Evolutionary conservation across 23 tunicate species (phyloP).

Genomic region (Styela clava): DNA sequence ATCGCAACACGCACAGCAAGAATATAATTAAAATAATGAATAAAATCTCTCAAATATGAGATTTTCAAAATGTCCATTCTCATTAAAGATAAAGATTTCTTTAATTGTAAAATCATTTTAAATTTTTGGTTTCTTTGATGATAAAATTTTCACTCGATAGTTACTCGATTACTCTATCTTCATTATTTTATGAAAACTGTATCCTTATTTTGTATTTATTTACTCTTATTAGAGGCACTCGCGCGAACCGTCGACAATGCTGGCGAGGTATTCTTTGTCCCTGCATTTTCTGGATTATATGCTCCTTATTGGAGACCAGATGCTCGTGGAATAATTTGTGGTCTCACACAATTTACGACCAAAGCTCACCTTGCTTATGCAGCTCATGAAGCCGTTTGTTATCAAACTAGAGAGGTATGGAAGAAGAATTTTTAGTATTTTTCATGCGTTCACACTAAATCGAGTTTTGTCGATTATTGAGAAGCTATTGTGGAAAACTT

Average conservation of each 20-base stretch:
- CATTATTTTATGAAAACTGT: too few species aligned
- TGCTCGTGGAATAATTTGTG: conserved; percentile 93
- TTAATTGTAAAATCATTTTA: not conserved
- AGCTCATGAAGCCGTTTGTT: conserved; percentile 94
- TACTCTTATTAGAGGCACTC: conserved; percentile 74
- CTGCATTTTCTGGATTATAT: conserved; percentile 91
- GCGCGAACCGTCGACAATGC: conserved; percentile 53
- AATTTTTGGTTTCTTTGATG: not conserved
- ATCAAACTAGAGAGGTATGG: conserved; percentile 85
- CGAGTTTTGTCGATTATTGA: too few species aligned
- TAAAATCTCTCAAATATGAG: not conserved
- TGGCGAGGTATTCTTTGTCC: conserved; percentile 88
- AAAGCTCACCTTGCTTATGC: conserved; percentile 91
- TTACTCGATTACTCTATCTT: too few species aligned
- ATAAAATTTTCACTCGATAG: not conserved
- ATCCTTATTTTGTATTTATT: too few species aligned
- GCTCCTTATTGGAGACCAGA: conserved; percentile 95
- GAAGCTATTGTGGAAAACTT: too few species aligned
- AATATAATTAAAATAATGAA: not conserved
- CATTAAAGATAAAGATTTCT: not conserved
- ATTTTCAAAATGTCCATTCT: not conserved
- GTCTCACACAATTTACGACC: conserved; percentile 91
- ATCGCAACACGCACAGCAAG: not conserved
- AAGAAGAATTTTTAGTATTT: not conserved
- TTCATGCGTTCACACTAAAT: too few species aligned